Base-by-base conservation (phyloP, 2,113 vertebrate genomes). In the Sander vitreus region DNA sequence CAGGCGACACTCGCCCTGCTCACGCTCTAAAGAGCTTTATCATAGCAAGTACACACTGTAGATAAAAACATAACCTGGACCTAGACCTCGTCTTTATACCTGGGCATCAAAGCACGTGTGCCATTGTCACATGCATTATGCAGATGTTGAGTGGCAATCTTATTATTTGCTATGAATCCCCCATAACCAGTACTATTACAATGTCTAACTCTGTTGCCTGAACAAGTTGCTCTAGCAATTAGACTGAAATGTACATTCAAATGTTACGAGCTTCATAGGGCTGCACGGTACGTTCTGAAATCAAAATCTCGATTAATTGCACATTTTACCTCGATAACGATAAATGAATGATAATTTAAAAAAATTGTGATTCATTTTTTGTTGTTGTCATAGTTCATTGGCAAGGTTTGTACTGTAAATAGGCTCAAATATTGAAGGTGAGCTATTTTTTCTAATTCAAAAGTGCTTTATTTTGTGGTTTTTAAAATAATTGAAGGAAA, bases 11-110 rank as follows among this genome's bases (percentile, higher is more conserved):
- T 43, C 2, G 12, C 5, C 5, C 11, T 15, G 57, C 23, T 43
- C 51, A 30, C 76, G 73, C 19, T 33, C 11, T 14, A 2, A 13
- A 73, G n/a, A 68, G 23, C 21, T 75, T 85, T 85, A 88, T 83
- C 57, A 82, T 36, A 67, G 21, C 30, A 16, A 30, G 39, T 43
- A 4, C 51, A 62, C 27, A 48, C 27, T 63, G 27, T 19, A 68
- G 64, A 87, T 73, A 60, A 82, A 73, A 57, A 33, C 14, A 53
- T 77, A 76, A 68, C 67, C 12, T 78, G 76, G 76, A 84, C 67
- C 78, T 51, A 45, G 12, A 64, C 18, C 47, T 76, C 4, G 54
- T 71, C 50, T 54, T 16, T 33, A 30, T 27, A 76, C 51, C 25
- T 59, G 0, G 18, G 10, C 16, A 19, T 47, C 6, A 71, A 59